These are phyloP conservation scores for Sitodiplosis mosellana DNA, from an alignment of 1,140 invertebrate genomes.

Conservation along the genomic window DNA sequence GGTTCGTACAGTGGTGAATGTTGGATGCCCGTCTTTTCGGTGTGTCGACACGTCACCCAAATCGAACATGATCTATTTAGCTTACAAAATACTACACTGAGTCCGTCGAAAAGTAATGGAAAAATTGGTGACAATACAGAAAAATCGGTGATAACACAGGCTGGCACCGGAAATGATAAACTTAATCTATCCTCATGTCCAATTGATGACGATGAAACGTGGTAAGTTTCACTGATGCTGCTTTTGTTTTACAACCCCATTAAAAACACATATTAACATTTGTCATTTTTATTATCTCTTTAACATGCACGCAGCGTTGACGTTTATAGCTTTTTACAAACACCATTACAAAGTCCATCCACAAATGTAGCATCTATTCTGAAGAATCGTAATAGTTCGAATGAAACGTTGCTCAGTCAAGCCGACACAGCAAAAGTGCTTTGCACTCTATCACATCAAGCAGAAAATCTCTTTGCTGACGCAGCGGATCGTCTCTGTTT, in stretches of 20 bases:
- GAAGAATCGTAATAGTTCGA: conserved; percentile 26
- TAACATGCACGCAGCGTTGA: conserved; percentile 38
- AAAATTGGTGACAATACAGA: conserved; percentile 26
- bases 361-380: conserved; percentile 27
- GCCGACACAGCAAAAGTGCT: conserved; percentile 70
- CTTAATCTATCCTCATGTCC: conserved; percentile 25
- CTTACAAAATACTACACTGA: conserved; percentile 30
- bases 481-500: conserved; percentile 75
- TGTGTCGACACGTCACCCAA: conserved; percentile 75
- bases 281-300: too few relatives aligned
- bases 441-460: conserved; percentile 68
- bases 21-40: conserved; percentile 85
- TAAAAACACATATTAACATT: not conserved
- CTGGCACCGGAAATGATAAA: conserved; percentile 14
- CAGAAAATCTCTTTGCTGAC: conserved; percentile 68
- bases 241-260: not conserved
- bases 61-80: conserved; percentile 77
- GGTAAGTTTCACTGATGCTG: conserved; percentile 34
- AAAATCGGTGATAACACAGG: conserved; percentile 20
- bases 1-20: conserved; percentile 80
- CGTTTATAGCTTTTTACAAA: conserved; percentile 63
- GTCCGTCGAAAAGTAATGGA: conserved; percentile 21
- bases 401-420: conserved; percentile 46
- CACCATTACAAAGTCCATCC: conserved; percentile 39
- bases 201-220: conserved; percentile 53